A percentile compares a stretch with the other conserved stretches of the same genome.
phyloP scores from a whole-genome alignment of 2,888 invertebrate genomes.

The Andrena marginata region DNA sequence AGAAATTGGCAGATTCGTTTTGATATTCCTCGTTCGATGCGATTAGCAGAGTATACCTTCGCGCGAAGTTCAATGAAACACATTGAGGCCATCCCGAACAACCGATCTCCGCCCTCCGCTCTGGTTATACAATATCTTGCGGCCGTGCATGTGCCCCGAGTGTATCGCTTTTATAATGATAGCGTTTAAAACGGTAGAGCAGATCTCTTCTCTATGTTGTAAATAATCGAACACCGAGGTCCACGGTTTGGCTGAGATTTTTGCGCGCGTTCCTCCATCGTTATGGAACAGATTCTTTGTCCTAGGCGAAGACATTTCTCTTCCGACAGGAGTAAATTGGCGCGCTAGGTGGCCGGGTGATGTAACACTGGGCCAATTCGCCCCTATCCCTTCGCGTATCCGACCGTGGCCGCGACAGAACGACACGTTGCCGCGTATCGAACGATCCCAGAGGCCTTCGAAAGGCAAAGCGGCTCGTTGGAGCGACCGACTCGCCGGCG shows the following conservation, averaged over 20 bases:
- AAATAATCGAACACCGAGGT: slow-evolving; percentile 49
- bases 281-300: slow-evolving; percentile 33
- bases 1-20: neutral
- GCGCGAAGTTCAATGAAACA: neutral
- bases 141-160: slow-evolving; percentile 64
- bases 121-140: slow-evolving; percentile 49
- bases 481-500: too few relatives aligned
- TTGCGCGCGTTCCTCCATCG: slow-evolving; percentile 23
- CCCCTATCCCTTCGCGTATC: neutral
- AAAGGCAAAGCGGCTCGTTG: neutral
- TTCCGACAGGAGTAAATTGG: neutral
- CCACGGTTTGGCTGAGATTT: slow-evolving; percentile 6
- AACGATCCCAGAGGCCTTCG: slow-evolving; percentile 1
- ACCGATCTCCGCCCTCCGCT: slow-evolving; percentile 28
- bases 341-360: neutral
- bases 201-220: slow-evolving; percentile 64
- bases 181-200: slow-evolving; percentile 58
- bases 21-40: neutral
- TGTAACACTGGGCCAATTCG: neutral
- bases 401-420: neutral
- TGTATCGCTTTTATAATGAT: slow-evolving; percentile 68
- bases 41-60: neutral
- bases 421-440: neutral
- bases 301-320: slow-evolving; percentile 36
- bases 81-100: slow-evolving; percentile 4